Percentiles rank a stretch among this genome's conserved stretches.
Evolutionary conservation across 2,888 invertebrate genomes (phyloP).

Genomic region (Marasmarcha lunaedactyla): DNA sequence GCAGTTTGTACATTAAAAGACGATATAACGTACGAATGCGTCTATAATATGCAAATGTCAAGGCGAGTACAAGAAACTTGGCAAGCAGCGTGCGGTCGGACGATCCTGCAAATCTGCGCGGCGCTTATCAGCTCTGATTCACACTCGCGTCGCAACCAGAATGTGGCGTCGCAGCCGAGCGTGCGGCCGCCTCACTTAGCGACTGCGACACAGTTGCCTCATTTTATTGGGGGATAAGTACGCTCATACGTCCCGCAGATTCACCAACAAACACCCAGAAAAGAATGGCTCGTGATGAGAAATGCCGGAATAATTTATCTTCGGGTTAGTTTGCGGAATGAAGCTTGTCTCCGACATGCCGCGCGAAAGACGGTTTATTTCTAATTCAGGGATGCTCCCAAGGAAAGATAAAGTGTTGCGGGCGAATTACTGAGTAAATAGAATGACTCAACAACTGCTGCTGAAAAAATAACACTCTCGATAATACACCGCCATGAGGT

Average conservation of each 20-base stretch:
- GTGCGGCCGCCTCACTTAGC: slow-evolving; percentile 27
- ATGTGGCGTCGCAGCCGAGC: slow-evolving; percentile 17
- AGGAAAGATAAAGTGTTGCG: slow-evolving; percentile 38
- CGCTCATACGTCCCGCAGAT: slow-evolving; percentile 48
- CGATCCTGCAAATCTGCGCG: slow-evolving; percentile 56
- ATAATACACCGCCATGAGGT: no score
- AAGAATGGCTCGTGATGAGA: slow-evolving; percentile 57
- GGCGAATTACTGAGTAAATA: slow-evolving; percentile 52
- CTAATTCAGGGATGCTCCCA: slow-evolving; percentile 48
- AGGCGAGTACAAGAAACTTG: slow-evolving; percentile 54
- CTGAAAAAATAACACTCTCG: slow-evolving; percentile 9
- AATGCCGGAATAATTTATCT: slow-evolving; percentile 61
- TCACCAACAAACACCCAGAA: slow-evolving; percentile 37
- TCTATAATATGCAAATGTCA: slow-evolving; percentile 52
- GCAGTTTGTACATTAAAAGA: slow-evolving; percentile 21
- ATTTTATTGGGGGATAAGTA: slow-evolving; percentile 54
- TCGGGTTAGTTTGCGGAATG: slow-evolving; percentile 49
- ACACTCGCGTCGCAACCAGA: slow-evolving; percentile 28
- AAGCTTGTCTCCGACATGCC: slow-evolving; percentile 40
- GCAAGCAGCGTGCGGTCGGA: slow-evolving; percentile 38
- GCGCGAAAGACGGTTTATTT: slow-evolving; percentile 44
- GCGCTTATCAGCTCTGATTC: slow-evolving; percentile 63
- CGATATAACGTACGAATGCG: slow-evolving; percentile 29
- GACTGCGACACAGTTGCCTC: slow-evolving; percentile 36
- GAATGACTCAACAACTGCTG: slow-evolving; percentile 34